Evolutionary conservation across 1,140 invertebrate species (phyloP), one percentile per base, ranked within the genome.

Genomic region (Listronotus bonariensis): DNA sequence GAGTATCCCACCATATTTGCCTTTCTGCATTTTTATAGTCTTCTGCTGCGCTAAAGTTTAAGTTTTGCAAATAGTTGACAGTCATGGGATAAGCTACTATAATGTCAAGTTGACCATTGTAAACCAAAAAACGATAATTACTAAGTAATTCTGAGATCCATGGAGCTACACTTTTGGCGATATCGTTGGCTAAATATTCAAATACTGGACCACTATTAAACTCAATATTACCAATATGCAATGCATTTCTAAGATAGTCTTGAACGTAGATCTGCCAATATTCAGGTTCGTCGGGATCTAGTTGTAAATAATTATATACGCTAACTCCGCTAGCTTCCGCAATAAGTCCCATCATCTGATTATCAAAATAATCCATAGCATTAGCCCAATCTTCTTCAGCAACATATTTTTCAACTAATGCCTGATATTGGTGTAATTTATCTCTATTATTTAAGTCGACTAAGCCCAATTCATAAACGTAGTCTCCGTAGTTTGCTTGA

Each of bases 91-190:
- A 92, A 0, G 91, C 88, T 6, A 92, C 87, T 54, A 93, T 92
- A 49, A 95, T 88, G 77, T 95, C 92, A 48, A 93, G 77, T 75
- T 94, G 91, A 3, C 92, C 92, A 75, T 88, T 93, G 76, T 92
- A 94, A 64, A 89, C 82, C 26, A 90, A 69, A 5, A 89, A 83
- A 76, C 81, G 80, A 74, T 91, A 92, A 65, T 86, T 72, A 53
- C 74, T 86, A 69, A 81, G 85, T 0, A 96, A 77, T 57, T 89
- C 86, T 5, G 84, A 80, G 49, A 96, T 80, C 84, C 87, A 88
- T 0, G 85, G 85, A 40, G 90, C 88, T 31, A 92, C 85, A 0
- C 89, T 90, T 69, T 93, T 83, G 87, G 94, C 91, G 0, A 96
- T 82, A 81, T 97, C 94, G 20, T 82, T 75, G 48, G 87, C 84